Conservation (phyloP, 2,797 vertebrate genomes). For the Muscicapa comitata region DNA sequence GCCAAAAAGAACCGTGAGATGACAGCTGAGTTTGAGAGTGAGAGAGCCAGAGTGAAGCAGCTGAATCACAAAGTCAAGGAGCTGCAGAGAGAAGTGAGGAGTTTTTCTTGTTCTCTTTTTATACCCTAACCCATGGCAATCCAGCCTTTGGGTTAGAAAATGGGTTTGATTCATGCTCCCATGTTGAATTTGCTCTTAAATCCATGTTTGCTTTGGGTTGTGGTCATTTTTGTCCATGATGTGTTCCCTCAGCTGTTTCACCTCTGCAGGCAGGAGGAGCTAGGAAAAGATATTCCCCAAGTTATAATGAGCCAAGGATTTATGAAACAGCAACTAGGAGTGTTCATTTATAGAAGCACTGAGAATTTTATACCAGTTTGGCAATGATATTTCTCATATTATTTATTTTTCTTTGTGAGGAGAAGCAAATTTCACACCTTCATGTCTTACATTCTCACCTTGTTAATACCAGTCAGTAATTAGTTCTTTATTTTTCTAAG, state of each 20-base stretch:
- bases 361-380: neutral
- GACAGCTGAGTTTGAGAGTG: constrained; percentile 79
- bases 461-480: neutral
- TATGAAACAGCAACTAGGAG: neutral
- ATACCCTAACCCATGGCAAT: neutral
- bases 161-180: neutral
- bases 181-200: neutral
- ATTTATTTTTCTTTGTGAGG: neutral
- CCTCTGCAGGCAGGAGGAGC: neutral
- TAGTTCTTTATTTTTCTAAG: neutral
- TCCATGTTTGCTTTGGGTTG: neutral
- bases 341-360: neutral
- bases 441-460: neutral
- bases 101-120: neutral
- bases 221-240: neutral
- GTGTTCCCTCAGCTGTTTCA: neutral
- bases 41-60: constrained; percentile 84
- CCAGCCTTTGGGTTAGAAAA: neutral
- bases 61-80: constrained; percentile 80
- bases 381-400: neutral
- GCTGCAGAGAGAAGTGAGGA: constrained; percentile 87
- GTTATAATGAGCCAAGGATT: neutral
- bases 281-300: neutral
- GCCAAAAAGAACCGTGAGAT: constrained; percentile 89
- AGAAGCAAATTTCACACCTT: neutral